phyloP scores from a whole-genome alignment of 2,113 vertebrate species.

The Melanocharis versteri region DNA sequence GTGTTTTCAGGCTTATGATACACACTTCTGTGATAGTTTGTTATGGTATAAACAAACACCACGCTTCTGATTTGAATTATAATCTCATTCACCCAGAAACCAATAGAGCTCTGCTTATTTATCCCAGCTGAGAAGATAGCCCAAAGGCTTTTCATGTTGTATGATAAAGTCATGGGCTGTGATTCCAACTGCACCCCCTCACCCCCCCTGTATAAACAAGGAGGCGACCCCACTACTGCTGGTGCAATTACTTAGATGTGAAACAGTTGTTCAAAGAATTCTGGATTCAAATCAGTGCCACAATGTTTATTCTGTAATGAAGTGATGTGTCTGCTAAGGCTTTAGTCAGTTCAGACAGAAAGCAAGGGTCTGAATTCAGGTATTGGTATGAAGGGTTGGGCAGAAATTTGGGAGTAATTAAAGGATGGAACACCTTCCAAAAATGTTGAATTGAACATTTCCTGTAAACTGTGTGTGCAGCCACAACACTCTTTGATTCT shows the following conservation, averaged over 20 bases:
- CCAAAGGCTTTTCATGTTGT: constrained; percentile 47
- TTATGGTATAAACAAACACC: constrained; percentile 50
- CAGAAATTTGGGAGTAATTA: constrained; percentile 1
- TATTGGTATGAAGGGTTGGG: neutral
- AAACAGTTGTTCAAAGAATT: constrained; percentile 37
- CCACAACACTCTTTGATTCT: neutral
- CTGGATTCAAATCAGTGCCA: neutral
- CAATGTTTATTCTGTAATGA: neutral
- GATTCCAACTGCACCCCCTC: neutral
- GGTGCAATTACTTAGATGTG: constrained; percentile 20
- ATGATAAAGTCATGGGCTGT: neutral
- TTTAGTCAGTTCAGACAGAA: neutral
- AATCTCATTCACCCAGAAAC: constrained; percentile 58
- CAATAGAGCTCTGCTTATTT: constrained; percentile 51
- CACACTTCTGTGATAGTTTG: constrained; percentile 20
- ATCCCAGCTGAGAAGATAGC: constrained; percentile 56
- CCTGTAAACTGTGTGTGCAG: neutral
- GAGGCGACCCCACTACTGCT: neutral
- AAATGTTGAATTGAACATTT: constrained; percentile 15
- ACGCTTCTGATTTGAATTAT: constrained; percentile 43
- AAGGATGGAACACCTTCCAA: constrained; percentile 1
- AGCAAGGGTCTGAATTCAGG: neutral
- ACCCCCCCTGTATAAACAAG: neutral
- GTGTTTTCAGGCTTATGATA: constrained; percentile 1
- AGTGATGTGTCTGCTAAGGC: neutral